Percentiles rank a stretch among this genome's conserved stretches.
phyloP scores from a whole-genome alignment of 2,113 vertebrate genomes.

The Genyomyrus donnyi region DNA sequence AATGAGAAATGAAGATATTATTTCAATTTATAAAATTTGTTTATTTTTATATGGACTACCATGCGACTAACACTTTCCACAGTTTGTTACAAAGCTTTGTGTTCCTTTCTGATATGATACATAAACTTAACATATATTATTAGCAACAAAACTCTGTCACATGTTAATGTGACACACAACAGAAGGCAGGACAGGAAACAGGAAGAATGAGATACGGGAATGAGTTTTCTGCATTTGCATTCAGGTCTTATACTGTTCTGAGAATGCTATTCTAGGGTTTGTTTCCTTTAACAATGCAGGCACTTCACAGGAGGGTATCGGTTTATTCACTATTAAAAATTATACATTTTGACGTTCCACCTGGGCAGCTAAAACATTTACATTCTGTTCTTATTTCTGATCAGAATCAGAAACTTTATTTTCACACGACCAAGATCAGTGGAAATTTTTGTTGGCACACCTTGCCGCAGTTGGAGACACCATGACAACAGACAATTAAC shows the following conservation, averaged over 20 bases:
- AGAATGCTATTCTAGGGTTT: neutral
- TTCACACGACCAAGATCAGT: neutral
- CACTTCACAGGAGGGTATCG: neutral
- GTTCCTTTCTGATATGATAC: neutral
- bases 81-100: neutral
- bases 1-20: neutral
- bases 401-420: neutral
- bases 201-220: neutral
- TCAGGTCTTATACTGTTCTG: neutral
- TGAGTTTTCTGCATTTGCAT: neutral
- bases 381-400: neutral
- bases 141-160: neutral
- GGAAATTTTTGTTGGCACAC: neutral
- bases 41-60: neutral
- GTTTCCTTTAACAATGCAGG: neutral
- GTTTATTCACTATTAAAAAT: neutral
- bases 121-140: neutral
- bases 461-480: neutral
- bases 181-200: neutral
- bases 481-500: neutral
- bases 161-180: neutral
- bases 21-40: neutral
- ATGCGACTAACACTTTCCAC: neutral
- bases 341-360: neutral
- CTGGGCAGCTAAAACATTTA: neutral